phyloP scores from a whole-genome alignment of 2,888 invertebrate species.

The Hymenopus coronatus region DNA sequence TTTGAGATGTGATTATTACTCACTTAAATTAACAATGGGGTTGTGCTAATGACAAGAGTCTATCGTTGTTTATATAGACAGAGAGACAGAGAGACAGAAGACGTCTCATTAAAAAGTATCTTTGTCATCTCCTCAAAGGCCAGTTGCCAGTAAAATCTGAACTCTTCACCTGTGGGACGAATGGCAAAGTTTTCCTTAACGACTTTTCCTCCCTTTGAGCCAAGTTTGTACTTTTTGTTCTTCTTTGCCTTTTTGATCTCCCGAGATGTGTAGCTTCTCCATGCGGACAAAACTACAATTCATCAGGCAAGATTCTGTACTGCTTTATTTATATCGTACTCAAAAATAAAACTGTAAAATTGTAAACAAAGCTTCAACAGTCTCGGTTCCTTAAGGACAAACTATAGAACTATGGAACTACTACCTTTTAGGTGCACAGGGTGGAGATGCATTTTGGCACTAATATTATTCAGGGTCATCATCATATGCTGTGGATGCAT shows the following conservation, averaged over 20 bases:
- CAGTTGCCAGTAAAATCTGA: background rate
- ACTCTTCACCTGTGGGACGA: background rate
- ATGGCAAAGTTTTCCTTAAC: background rate
- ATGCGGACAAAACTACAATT: background rate
- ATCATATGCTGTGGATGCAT: no score
- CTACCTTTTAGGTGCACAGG: no score
- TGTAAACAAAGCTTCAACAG: no score
- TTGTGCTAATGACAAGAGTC: background rate
- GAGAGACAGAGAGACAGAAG: background rate
- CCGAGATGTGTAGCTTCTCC: background rate
- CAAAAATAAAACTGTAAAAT: no score
- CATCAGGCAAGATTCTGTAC: background rate
- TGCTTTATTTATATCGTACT: background rate
- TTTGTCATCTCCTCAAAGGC: background rate
- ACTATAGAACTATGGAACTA: no score
- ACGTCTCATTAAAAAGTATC: background rate
- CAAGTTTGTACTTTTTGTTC: background rate
- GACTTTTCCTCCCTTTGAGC: background rate
- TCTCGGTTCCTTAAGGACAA: no score
- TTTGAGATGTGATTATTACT: no score
- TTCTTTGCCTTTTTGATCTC: conserved; percentile 5
- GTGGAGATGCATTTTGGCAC: no score
- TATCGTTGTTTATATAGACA: background rate
- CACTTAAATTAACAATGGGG: no score
- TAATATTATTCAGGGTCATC: no score